Conservation (phyloP, 37 sponge, comb jelly and placozoan genomes). For the Beroe forskalii region DNA sequence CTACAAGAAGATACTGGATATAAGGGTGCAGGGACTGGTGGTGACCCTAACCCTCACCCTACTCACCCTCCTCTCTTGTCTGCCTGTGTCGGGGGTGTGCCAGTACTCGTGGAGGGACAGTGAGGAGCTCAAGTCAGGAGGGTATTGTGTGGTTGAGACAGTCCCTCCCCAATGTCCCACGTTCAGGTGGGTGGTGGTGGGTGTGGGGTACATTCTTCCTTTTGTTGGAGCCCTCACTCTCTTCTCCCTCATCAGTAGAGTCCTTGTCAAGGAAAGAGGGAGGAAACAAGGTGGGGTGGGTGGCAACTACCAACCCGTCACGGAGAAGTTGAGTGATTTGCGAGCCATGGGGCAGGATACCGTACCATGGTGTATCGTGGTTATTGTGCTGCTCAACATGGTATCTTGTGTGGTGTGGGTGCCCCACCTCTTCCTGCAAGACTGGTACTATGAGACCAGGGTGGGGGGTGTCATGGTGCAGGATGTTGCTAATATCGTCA, state of each 20-base stretch:
- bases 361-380: not conserved
- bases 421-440: not conserved
- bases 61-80: not conserved
- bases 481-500: not conserved
- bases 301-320: not conserved
- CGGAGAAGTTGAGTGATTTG: not conserved
- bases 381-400: not conserved
- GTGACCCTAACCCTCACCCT: not conserved
- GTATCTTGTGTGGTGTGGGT: not conserved
- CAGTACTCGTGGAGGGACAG: not conserved
- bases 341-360: not conserved
- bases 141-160: not conserved
- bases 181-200: not conserved
- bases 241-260: not conserved
- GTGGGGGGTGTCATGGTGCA: not conserved
- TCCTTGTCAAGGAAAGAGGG: not conserved
- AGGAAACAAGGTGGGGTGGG: not conserved
- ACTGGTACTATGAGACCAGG: not conserved
- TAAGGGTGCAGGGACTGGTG: not conserved
- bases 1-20: not conserved
- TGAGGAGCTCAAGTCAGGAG: not conserved
- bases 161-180: not conserved
- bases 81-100: conserved; percentile 22
- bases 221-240: not conserved
- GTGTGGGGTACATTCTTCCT: not conserved